phyloP scores from a whole-genome alignment of 2,888 invertebrate genomes.

The Coelinius sp. region DNA sequence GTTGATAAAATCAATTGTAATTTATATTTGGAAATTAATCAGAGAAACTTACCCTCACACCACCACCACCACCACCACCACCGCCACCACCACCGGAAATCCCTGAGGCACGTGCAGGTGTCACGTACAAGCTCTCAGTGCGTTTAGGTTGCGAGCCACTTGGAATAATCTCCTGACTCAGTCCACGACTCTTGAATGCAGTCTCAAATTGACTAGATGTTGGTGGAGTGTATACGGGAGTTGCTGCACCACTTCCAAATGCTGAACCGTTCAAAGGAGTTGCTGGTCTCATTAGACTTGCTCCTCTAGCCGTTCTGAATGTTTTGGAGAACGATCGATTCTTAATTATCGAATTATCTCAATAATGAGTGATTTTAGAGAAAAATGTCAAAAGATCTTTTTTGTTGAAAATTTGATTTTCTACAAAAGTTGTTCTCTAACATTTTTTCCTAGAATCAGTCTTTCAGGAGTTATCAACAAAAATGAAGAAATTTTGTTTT shows the following conservation, averaged over 20 bases:
- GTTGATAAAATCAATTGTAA: conserved; percentile 27
- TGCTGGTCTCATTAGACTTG: conserved; percentile 70
- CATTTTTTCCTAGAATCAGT: too few species aligned
- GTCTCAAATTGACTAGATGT: conserved; percentile 82
- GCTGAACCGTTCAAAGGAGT: conserved; percentile 67
- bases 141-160: conserved; percentile 91
- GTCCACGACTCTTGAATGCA: conserved; percentile 83
- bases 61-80: conserved; percentile 64
- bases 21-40: conserved; percentile 1
- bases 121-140: conserved; percentile 89
- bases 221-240: conserved; percentile 73
- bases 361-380: too few species aligned
- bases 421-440: too few species aligned
- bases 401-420: too few species aligned
- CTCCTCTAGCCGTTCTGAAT: conserved; percentile 73
- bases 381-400: too few species aligned
- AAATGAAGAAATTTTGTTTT: conserved; percentile 25
- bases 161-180: conserved; percentile 91
- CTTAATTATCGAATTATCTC: too few species aligned
- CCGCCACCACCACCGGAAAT: conserved; percentile 61
- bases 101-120: conserved; percentile 71
- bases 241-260: conserved; percentile 73
- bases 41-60: conserved; percentile 59
- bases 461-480: not conserved
- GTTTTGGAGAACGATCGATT: too few species aligned